Evolutionary conservation across 2,888 invertebrate genomes (phyloP).

Genomic region (Gastrophysa polygoni): DNA sequence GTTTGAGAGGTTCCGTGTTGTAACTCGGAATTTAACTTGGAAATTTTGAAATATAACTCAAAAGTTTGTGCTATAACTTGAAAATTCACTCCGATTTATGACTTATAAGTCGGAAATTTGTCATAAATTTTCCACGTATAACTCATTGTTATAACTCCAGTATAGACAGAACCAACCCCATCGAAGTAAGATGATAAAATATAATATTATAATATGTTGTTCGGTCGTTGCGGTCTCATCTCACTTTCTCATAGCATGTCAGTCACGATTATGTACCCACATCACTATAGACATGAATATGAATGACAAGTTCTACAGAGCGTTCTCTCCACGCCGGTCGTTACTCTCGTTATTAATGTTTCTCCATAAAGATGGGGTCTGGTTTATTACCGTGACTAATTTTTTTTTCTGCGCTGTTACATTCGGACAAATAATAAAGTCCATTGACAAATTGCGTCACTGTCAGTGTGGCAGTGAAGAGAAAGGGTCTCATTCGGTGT

Average conservation of each 20-base stretch:
- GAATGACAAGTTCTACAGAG: constrained; percentile 26
- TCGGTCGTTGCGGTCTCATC: constrained; percentile 5
- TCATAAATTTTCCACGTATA: too few species aligned
- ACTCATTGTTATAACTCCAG: too few species aligned
- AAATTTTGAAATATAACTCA: too few species aligned
- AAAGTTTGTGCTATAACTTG: too few species aligned
- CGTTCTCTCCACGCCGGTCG: constrained; percentile 22
- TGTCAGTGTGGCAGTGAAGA: constrained; percentile 10
- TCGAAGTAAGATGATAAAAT: too few species aligned
- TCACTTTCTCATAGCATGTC: constrained; percentile 26
- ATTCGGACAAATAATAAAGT: constrained; percentile 35
- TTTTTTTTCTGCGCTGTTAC: constrained; percentile 40
- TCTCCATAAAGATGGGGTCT: constrained; percentile 26
- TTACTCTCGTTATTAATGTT: constrained; percentile 42
- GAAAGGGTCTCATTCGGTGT: constrained; percentile 16
- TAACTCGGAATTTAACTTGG: too few species aligned
- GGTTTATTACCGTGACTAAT: constrained; percentile 42
- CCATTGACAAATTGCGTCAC: constrained; percentile 36
- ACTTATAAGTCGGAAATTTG: too few species aligned
- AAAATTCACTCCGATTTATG: too few species aligned
- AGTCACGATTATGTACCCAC: constrained; percentile 22
- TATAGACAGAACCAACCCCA: too few species aligned
- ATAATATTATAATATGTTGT: too few species aligned
- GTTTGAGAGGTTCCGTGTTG: too few species aligned
- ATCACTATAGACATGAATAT: constrained; percentile 19